A percentile compares a stretch with the other conserved stretches of the same genome.
Evolutionary conservation across 92 coral and sea anemone species (phyloP).

Genomic region (Palythoa grandis): DNA sequence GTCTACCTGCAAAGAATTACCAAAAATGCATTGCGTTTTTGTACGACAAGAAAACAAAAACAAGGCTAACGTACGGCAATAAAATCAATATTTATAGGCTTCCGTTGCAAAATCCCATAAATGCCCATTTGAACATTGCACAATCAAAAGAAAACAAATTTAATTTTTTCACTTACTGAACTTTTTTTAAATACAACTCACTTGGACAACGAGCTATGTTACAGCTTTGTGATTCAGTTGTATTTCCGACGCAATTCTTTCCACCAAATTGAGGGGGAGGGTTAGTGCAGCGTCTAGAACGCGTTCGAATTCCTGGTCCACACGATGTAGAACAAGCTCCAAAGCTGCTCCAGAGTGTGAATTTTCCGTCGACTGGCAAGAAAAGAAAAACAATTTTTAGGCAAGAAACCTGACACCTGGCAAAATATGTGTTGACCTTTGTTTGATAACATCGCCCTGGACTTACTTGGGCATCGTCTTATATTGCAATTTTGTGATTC

Average conservation of each 20-base stretch:
- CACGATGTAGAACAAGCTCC: slow-evolving; percentile 9
- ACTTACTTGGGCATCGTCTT: neutral
- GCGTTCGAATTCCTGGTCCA: slow-evolving; percentile 22
- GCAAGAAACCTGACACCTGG: neutral
- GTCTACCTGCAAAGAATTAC: too few relatives aligned
- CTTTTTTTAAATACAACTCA: neutral
- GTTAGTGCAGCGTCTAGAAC: slow-evolving; percentile 34
- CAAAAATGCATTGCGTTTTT: too few relatives aligned
- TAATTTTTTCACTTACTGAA: neutral
- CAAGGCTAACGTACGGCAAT: too few relatives aligned
- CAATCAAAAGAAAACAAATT: neutral
- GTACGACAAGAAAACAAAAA: too few relatives aligned
- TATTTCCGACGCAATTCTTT: slow-evolving; percentile 19
- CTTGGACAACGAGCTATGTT: slow-evolving; percentile 36
- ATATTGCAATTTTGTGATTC: neutral
- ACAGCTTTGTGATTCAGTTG: slow-evolving; percentile 8
- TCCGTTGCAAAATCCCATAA: too few relatives aligned
- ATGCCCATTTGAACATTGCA: too few relatives aligned
- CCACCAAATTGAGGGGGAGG: slow-evolving; percentile 47
- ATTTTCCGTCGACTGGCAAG: neutral
- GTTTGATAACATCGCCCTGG: neutral
- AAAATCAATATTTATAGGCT: too few relatives aligned
- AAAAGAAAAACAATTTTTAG: neutral
- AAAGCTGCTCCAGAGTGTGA: neutral
- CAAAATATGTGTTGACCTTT: too few relatives aligned